Base-by-base conservation (phyloP, 2,113 vertebrate genomes). In the Chaetodon trifascialis region DNA sequence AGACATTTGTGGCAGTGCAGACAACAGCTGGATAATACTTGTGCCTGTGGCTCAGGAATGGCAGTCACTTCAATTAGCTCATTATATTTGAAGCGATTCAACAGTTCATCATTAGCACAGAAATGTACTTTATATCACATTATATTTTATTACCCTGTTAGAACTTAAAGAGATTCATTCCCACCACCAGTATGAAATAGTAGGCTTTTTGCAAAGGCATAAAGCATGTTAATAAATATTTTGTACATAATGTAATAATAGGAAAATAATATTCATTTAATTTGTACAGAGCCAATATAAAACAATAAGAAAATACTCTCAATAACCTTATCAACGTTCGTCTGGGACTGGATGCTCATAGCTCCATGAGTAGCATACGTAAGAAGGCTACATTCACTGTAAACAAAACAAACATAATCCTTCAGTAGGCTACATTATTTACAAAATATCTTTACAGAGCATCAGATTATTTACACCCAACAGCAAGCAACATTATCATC, bases 201-300 rank as follows among this genome's bases (percentile, higher is more conserved):
- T 7, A 79, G 55, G 44, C 52, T 82, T n/a, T 80, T 76, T 62
- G 87, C 38, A 83, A 92, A 92, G 90, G 88, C 82, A 93, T 76
- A 86, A 84, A 76, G 66, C 55, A 85, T 83, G 66, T 73, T 74
- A 89, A 93, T 91, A 94, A 93, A 94, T 94, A 94, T 86, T 69
- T 87, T 88, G 36, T 85, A 85, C 64, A 87, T 60, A 54, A 19
- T 76, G 19, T 52, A 51, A 86, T 30, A 86, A 73, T 87, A 92
- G 62, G 54, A 91, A 94, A 91, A 93, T 88, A 89, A 75, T 56
- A 76, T 79, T 68, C 62, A 77, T 73, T 84, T 75, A 51, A 78
- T 88, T 83, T 85, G 55, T 89, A 88, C 78, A 89, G 72, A 85
- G 52, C 58, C 67, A 82, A 86, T 84, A 85, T 42, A 93, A 92